These are phyloP conservation scores for Microctonus brassicae DNA, from an alignment of 2,888 invertebrate genomes.

Conservation along the genomic window DNA sequence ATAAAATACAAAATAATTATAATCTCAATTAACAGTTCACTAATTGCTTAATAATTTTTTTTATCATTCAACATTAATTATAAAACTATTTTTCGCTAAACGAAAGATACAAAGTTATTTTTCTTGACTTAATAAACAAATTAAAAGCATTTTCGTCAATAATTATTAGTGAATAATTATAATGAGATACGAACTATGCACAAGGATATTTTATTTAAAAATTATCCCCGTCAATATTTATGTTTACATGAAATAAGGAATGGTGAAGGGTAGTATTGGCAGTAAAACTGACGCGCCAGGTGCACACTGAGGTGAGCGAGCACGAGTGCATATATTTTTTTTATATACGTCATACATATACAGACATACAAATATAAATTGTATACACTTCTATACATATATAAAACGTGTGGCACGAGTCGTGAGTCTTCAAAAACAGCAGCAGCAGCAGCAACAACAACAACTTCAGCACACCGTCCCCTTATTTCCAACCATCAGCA, in stretches of 20 bases:
- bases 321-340: background rate
- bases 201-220: too few relatives aligned
- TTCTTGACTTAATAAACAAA: too few relatives aligned
- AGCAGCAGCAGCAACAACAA: slow-evolving; percentile 27
- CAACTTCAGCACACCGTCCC: slow-evolving; percentile 30
- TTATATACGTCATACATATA: background rate
- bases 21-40: too few relatives aligned
- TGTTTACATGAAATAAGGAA: background rate
- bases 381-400: background rate
- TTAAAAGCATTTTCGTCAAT: too few relatives aligned
- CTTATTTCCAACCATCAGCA: slow-evolving; percentile 45
- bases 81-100: too few relatives aligned
- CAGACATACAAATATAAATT: background rate
- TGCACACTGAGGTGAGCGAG: slow-evolving; percentile 24
- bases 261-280: background rate
- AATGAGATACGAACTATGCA: too few relatives aligned
- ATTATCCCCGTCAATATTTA: background rate
- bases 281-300: slow-evolving; percentile 23
- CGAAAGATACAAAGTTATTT: too few relatives aligned
- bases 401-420: slow-evolving; percentile 45
- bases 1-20: too few relatives aligned
- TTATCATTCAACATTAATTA: too few relatives aligned
- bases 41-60: too few relatives aligned
- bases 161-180: too few relatives aligned
- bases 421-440: slow-evolving; percentile 22